Percentiles rank a stretch among this genome's conserved stretches.
phyloP scores from a whole-genome alignment of 2,113 vertebrate genomes.

The Cyphomyrus plagiostoma region DNA sequence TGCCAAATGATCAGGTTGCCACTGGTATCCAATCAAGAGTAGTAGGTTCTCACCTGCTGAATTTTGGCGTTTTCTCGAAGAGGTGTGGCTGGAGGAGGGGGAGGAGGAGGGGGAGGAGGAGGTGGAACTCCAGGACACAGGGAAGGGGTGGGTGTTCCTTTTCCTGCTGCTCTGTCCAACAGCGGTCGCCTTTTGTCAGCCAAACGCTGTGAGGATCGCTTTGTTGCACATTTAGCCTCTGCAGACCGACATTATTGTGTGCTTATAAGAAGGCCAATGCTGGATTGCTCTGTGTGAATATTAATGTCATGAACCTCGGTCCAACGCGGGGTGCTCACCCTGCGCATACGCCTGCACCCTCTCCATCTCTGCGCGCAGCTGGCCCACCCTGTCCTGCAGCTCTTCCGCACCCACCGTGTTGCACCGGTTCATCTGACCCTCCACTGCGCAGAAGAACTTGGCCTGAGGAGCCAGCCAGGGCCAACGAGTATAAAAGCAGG shows the following conservation, averaged over 20 bases:
- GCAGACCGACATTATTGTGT: not conserved
- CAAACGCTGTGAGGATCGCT: constrained; percentile 24
- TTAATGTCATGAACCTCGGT: not conserved
- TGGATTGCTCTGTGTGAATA: not conserved
- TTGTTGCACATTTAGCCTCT: constrained; percentile 25
- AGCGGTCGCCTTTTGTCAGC: constrained; percentile 11
- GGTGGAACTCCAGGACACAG: not conserved
- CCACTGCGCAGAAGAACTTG: constrained; percentile 45
- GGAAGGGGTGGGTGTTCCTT: not conserved
- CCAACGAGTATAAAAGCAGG: not conserved
- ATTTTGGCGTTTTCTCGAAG: constrained; percentile 13
- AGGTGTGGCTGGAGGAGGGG: constrained; percentile 5
- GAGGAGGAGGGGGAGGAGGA: not conserved
- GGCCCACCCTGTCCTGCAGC: constrained; percentile 43
- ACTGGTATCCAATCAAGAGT: not conserved
- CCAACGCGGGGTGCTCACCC: constrained; percentile 23
- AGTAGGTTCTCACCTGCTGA: constrained; percentile 13
- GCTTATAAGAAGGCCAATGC: not conserved
- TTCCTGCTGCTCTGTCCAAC: not conserved
- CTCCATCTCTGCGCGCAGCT: constrained; percentile 43
- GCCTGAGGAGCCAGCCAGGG: constrained; percentile 31
- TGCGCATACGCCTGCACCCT: constrained; percentile 43
- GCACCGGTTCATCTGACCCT: constrained; percentile 50
- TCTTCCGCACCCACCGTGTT: constrained; percentile 47
- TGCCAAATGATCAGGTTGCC: not conserved